Conservation (phyloP, 2,888 invertebrate genomes). For the Tenodera sinensis region DNA sequence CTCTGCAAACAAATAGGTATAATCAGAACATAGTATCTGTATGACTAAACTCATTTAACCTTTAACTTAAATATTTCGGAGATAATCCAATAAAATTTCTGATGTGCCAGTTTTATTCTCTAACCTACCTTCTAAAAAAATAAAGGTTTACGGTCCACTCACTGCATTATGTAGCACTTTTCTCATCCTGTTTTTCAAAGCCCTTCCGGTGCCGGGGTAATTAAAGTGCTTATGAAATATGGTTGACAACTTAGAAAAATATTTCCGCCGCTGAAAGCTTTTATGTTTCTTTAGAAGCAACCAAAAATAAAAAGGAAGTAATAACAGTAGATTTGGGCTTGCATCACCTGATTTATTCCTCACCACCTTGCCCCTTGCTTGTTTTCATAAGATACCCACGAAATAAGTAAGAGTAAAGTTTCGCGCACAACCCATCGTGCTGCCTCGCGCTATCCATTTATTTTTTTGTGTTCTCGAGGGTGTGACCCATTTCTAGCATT, state of each 20-base stretch:
- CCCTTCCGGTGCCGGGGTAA: neutral
- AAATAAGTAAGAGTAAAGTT: neutral
- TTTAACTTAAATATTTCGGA: no score
- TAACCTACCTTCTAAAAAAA: no score
- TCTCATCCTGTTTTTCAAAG: neutral
- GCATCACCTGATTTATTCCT: neutral
- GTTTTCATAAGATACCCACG: neutral
- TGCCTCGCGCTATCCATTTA: slow-evolving; percentile 16
- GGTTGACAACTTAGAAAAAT: neutral
- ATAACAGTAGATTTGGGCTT: neutral
- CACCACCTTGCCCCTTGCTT: neutral
- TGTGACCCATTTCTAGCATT: slow-evolving; percentile 16
- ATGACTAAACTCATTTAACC: no score
- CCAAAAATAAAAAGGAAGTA: neutral
- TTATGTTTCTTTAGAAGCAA: neutral
- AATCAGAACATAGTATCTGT: no score
- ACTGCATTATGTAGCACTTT: neutral
- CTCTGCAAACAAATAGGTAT: no score
- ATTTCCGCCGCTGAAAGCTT: neutral
- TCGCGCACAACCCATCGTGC: neutral
- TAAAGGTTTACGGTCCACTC: no score
- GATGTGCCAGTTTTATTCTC: no score
- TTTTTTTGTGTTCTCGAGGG: slow-evolving; percentile 9
- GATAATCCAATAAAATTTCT: no score
- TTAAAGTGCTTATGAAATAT: neutral